These are phyloP conservation scores for Drosophila lacicola DNA, from an alignment of 2,888 invertebrate species.

Conservation along the genomic window DNA sequence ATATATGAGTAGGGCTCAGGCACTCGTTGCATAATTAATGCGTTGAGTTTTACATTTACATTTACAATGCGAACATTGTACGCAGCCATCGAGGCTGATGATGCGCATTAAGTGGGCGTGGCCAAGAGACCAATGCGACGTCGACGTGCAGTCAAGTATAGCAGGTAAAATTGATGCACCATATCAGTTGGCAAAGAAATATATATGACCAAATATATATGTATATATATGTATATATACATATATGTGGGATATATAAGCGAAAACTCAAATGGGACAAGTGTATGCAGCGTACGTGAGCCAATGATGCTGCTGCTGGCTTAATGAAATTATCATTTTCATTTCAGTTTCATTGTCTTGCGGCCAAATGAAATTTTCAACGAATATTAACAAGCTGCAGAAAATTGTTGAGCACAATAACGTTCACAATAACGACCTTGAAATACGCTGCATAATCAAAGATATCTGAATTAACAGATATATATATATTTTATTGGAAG, in stretches of 20 bases:
- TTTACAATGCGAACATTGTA: constrained; percentile 62
- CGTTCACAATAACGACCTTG: neutral
- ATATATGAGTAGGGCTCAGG: constrained; percentile 9
- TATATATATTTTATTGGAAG: neutral
- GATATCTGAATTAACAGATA: neutral
- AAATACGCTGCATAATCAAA: neutral
- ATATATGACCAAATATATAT: neutral
- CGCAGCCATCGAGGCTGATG: constrained; percentile 36
- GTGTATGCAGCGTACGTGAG: constrained; percentile 17
- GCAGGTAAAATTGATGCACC: constrained; percentile 17
- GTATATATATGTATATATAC: neutral
- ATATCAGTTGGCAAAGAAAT: constrained; percentile 28
- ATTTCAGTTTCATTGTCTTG: constrained; percentile 63
- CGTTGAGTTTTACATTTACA: constrained; percentile 69
- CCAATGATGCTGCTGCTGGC: constrained; percentile 36
- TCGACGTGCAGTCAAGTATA: constrained; percentile 29
- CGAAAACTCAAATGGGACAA: neutral
- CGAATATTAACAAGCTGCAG: constrained; percentile 33
- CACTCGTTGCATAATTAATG: constrained; percentile 73
- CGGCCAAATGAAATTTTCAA: constrained; percentile 39
- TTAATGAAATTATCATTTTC: constrained; percentile 78
- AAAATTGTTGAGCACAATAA: neutral
- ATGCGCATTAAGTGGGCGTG: constrained; percentile 62
- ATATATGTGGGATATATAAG: neutral
- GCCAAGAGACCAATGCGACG: constrained; percentile 10